phyloP scores from a whole-genome alignment of 2,888 invertebrate species.

The Leptothorax acervorum region DNA sequence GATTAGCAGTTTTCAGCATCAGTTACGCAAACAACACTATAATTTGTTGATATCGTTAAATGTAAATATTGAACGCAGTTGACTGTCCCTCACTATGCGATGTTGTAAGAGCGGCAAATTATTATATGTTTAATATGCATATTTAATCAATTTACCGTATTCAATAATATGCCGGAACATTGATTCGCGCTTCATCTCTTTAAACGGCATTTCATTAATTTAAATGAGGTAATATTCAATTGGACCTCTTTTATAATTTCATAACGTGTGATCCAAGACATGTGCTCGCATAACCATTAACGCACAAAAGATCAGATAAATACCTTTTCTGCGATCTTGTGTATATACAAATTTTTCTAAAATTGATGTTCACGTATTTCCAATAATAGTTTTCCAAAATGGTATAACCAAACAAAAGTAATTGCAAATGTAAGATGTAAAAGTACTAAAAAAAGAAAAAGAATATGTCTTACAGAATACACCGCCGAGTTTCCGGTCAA shows the following conservation, averaged over 20 bases:
- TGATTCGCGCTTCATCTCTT: constrained; percentile 34
- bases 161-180: constrained; percentile 31
- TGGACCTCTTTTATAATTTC: constrained; percentile 16
- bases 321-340: neutral
- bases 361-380: neutral
- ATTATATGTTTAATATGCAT: constrained; percentile 53
- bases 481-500: neutral
- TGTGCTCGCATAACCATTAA: neutral
- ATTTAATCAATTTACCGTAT: constrained; percentile 48
- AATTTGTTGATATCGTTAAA: constrained; percentile 53
- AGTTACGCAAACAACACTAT: constrained; percentile 50
- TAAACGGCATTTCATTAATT: constrained; percentile 38
- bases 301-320: neutral
- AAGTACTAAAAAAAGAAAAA: neutral
- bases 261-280: neutral
- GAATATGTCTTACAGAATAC: neutral
- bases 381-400: neutral
- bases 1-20: constrained; percentile 57
- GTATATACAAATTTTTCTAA: neutral
- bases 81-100: constrained; percentile 36
- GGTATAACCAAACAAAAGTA: neutral
- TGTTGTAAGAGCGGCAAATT: constrained; percentile 47
- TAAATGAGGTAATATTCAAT: constrained; percentile 29
- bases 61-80: constrained; percentile 46
- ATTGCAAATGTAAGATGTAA: neutral